A percentile compares a stretch with the other conserved stretches of the same genome.
Conservation (phyloP, 2,797 vertebrate species). For the Halcyon leucocephala region DNA sequence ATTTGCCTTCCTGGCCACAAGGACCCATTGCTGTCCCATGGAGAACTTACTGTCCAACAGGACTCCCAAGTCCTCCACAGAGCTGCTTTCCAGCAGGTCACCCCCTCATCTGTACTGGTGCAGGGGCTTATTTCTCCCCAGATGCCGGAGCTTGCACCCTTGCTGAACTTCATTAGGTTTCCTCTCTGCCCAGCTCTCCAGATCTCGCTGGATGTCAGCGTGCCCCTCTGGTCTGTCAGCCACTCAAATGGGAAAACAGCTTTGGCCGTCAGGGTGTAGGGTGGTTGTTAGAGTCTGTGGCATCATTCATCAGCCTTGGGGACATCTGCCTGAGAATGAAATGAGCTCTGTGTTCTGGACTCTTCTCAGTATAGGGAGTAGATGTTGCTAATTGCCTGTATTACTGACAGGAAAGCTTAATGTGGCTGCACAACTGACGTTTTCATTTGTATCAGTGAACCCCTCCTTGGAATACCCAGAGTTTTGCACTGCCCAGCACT, state of each 20-base stretch:
- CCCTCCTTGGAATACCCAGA: neutral
- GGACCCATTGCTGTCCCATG: neutral
- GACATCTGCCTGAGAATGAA: neutral
- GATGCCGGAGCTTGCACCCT: too few relatives aligned
- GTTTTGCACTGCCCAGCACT: neutral
- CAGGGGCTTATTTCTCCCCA: too few relatives aligned
- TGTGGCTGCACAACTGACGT: neutral
- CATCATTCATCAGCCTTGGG: neutral
- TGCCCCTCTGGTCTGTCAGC: too few relatives aligned
- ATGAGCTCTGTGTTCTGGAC: neutral
- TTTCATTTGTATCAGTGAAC: neutral
- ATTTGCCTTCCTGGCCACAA: too few relatives aligned
- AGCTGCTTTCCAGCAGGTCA: too few relatives aligned
- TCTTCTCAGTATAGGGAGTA: neutral
- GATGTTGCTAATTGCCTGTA: neutral
- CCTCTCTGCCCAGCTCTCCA: too few relatives aligned
- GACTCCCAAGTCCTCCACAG: too few relatives aligned
- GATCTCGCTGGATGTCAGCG: too few relatives aligned
- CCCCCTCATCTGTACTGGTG: too few relatives aligned
- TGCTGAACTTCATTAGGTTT: too few relatives aligned
- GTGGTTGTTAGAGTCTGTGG: neutral
- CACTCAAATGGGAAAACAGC: neutral
- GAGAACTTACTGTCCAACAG: too few relatives aligned
- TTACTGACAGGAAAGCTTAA: neutral
- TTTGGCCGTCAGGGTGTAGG: neutral